Evolutionary conservation across 2,797 vertebrate genomes (phyloP).

Genomic region (Fringilla coelebs): DNA sequence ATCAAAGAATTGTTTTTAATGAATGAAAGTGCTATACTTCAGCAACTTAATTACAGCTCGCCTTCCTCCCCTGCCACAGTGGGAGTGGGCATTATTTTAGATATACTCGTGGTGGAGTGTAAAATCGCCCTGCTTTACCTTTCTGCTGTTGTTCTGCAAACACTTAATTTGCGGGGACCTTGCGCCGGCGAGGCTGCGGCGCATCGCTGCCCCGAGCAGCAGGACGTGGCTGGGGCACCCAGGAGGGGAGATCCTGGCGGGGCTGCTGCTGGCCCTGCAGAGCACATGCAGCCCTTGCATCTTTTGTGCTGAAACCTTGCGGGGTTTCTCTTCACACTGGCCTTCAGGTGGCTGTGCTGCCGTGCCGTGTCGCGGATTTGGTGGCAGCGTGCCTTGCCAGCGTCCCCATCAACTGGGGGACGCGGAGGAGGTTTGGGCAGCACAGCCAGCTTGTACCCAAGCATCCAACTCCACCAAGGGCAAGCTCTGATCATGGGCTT

Average conservation of each 20-base stretch:
- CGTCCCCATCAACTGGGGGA: too few species aligned
- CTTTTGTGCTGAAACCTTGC: not conserved
- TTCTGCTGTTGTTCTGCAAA: not conserved
- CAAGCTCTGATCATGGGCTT: not conserved
- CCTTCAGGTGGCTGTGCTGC: fast-evolving
- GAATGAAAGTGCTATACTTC: slow-evolving; percentile 67
- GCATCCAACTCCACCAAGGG: fast-evolving
- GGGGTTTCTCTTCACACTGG: not conserved
- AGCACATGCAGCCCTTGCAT: not conserved
- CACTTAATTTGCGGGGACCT: not conserved
- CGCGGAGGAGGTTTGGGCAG: too few species aligned
- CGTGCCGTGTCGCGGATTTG: not conserved
- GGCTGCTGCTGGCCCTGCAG: not conserved
- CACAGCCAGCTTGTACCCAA: not conserved
- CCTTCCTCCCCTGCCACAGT: not conserved
- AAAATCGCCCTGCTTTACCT: not conserved
- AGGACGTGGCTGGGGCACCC: fast-evolving
- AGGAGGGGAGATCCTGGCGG: not conserved
- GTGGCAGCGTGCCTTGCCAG: fast-evolving
- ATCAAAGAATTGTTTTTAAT: slow-evolving; percentile 74
- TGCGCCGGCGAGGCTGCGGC: not conserved
- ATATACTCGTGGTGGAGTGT: not conserved
- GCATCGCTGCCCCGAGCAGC: fast-evolving
- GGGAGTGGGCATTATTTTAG: not conserved
- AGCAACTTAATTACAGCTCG: slow-evolving; percentile 58